Conservation (phyloP, 2,113 vertebrate genomes). For the Tragelaphus scriptus region DNA sequence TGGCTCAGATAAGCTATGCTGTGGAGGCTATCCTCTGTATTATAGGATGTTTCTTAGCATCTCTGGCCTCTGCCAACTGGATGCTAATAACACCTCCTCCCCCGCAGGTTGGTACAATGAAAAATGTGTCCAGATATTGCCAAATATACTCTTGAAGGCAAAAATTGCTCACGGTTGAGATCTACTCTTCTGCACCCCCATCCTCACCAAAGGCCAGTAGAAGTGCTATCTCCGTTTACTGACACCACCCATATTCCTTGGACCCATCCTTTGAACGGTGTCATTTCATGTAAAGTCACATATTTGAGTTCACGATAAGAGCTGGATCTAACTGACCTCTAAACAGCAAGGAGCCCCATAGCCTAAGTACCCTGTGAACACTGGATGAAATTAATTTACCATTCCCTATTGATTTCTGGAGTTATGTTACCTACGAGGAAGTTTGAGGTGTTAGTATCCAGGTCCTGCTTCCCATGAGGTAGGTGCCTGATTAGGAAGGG, state of each 20-base stretch:
- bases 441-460: background rate
- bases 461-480: background rate
- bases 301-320: background rate
- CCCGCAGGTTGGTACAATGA: background rate
- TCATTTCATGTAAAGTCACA: background rate
- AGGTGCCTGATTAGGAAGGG: background rate
- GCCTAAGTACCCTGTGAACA: background rate
- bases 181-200: background rate
- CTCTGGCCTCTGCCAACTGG: background rate
- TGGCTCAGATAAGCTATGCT: background rate
- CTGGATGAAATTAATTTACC: background rate
- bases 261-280: background rate
- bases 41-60: background rate
- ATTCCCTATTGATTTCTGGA: background rate
- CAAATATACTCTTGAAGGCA: background rate
- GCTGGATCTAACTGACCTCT: background rate
- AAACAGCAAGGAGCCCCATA: background rate
- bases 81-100: background rate
- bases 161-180: background rate
- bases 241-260: background rate
- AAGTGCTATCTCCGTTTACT: background rate
- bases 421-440: background rate
- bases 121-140: background rate
- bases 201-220: background rate
- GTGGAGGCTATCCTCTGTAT: background rate